Evolutionary conservation across 2,797 vertebrate genomes (phyloP), one percentile per base, ranked within the genome.

Genomic region (Ibycter americanus): DNA sequence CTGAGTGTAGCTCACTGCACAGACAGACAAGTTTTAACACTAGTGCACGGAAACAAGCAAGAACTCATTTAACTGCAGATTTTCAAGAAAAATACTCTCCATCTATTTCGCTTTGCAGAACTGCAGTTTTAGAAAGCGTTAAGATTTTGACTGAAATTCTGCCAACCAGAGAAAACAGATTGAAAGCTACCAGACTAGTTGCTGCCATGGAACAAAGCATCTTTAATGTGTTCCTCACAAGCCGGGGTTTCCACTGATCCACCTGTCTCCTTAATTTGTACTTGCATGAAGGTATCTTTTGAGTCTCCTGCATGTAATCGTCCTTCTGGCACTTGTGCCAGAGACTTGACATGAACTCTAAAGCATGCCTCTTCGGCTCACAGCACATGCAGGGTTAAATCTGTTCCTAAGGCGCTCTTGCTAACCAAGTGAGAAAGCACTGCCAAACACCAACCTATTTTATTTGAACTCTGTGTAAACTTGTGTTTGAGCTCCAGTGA

Each of bases 101-200:
- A 0, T 38, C 46, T 83, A 40, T 62, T 66, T 56, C 15, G 31
- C 22, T 71, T n/a, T 14, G 32, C 42, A 80, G 52, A 78, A 74
- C 15, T 61, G 25, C 34, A 49, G 61, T 32, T 90, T 40, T 71
- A n/a, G 44, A 59, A 94, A 42, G 32, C 4, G 2, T 73, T 89
- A 76, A 3, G 3, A 5, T 66, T 96, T 77, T 71, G 20, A 63
- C 47, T 83, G 76, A 93, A 91, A 86, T 83, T 78, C 79, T 91
- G 54, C 61, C 84, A 92, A 34, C 8, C 6, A 63, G 2, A 74
- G 55, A 87, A 80, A 80, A 91, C 1, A 59, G 31, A 77, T 0
- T 49, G 22, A 54, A 92, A 92, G 25, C 63, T 55, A 83, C 63
- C 27, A 72, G 36, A 84, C 17, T 40, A 83, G 38, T 11, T 95